Base-by-base conservation (phyloP, 2,797 vertebrate species). In the Iguana delicatissima region DNA sequence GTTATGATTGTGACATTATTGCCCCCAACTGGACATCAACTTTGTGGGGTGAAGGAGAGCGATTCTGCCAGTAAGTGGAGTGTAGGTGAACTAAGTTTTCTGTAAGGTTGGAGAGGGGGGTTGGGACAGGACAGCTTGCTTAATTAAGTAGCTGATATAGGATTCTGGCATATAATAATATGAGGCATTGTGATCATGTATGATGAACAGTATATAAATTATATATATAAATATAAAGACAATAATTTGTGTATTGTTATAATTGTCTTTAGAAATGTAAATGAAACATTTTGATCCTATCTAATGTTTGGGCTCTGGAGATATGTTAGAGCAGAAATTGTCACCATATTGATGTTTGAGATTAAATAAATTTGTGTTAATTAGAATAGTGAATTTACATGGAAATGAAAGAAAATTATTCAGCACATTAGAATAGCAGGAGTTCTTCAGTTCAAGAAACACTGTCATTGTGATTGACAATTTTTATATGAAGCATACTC, bases 291-390 rank as follows among this genome's bases (percentile, higher is more conserved):
- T 9, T 74, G 72, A 57, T 20, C 1, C 52, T 59, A 4, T 62
- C 8, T 92, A n/a, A 91, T 90, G 67, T 18, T 67, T 79, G 57
- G 38, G 6, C 3, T 32, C 80, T 76, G 62, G 76, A 73, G 86
- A 46, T 32, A 94, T 87, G 22, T 6, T 88, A 87, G 6, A 26
- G 73, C 86, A 93, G 84, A 50, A 59, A 20, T 76, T 1, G 6
- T 4, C 59, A 38, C n/a, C 35, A 64, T 6, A 57, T 22, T 10
- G 69, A 24, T 57, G 7, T 46, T 8, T 74, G 57, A 62, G 50
- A 4, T 26, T 79, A 86, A 46, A 46, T 73, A 69, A 42, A 73
- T 79, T 57, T 72, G 67, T 76, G 79, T 72, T 55, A 64, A 72
- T 9, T 81, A 85, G 57, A 87, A 86, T 74, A 93, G 57, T 29